Conservation (phyloP, 2,113 vertebrate genomes). For the Aldabrachelys gigantea region DNA sequence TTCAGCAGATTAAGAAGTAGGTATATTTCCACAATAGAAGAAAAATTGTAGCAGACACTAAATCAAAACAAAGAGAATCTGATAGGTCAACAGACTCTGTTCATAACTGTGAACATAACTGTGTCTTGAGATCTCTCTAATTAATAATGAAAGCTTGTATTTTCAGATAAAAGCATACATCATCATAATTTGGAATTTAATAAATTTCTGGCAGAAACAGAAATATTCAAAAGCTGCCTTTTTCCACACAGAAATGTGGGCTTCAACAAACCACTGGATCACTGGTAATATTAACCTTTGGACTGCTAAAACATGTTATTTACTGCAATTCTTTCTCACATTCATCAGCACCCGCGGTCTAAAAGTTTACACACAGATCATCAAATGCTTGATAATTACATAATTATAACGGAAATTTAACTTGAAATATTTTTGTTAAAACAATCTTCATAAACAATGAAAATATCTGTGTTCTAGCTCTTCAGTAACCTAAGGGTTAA, state of each 20-base stretch:
- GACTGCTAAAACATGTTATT: conserved; percentile 71
- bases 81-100: conserved; percentile 73
- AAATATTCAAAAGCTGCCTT: conserved; percentile 71
- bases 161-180: conserved; percentile 62
- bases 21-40: conserved; percentile 77
- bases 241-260: conserved; percentile 70
- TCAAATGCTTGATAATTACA: conserved; percentile 74
- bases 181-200: conserved; percentile 76
- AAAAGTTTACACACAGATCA: conserved; percentile 78
- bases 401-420: conserved; percentile 80
- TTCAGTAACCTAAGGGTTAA: conserved; percentile 79
- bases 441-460: conserved; percentile 84
- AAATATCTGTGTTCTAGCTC: conserved; percentile 75
- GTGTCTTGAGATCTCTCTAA: conserved; percentile 55
- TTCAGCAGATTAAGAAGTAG: conserved; percentile 84
- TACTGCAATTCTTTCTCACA: conserved; percentile 73
- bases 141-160: conserved; percentile 66
- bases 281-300: conserved; percentile 63
- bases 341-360: conserved; percentile 81
- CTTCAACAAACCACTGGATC: conserved; percentile 72
- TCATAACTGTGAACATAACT: conserved; percentile 21
- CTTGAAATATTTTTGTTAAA: conserved; percentile 77
- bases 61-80: conserved; percentile 76
- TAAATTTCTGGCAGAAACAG: conserved; percentile 69
- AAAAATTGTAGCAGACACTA: conserved; percentile 74